Evolutionary conservation across 1,140 invertebrate species (phyloP).

Genomic region (Lanistes nyassanus): DNA sequence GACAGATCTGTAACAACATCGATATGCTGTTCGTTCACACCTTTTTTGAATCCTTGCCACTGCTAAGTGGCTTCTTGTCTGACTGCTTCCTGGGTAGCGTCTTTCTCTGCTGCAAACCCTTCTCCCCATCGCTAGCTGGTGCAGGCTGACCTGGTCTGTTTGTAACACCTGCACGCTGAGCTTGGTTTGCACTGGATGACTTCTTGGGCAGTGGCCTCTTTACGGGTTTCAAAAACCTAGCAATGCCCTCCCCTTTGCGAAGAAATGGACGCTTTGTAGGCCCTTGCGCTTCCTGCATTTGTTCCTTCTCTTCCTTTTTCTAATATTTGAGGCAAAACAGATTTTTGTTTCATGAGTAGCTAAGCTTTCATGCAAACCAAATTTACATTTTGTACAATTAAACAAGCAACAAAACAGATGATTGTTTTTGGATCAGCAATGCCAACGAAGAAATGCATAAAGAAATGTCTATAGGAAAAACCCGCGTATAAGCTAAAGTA

Average conservation of each 20-base stretch:
- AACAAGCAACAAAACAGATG: no score
- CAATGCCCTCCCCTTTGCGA: constrained; percentile 57
- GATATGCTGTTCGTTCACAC: no score
- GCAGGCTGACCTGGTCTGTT: no score
- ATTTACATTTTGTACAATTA: no score
- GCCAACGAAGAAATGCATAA: no score
- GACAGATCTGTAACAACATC: no score
- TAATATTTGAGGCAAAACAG: not conserved
- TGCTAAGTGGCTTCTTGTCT: constrained; percentile 13
- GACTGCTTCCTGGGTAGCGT: constrained; percentile 22
- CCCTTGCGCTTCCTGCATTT: constrained; percentile 9
- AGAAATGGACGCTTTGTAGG: constrained; percentile 54
- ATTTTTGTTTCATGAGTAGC: no score
- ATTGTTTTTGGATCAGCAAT: no score
- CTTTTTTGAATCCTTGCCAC: not conserved
- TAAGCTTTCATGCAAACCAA: no score
- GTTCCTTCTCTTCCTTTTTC: constrained; percentile 7
- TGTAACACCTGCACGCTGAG: no score
- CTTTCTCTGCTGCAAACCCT: not conserved
- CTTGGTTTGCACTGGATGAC: not conserved
- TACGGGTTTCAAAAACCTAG: constrained; percentile 45
- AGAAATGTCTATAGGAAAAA: no score
- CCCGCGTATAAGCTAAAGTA: not conserved
- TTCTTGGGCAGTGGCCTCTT: constrained; percentile 20
- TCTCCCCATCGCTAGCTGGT: no score